phyloP scores from a whole-genome alignment of 2,888 invertebrate species.

The Carpatolechia fugitivella region DNA sequence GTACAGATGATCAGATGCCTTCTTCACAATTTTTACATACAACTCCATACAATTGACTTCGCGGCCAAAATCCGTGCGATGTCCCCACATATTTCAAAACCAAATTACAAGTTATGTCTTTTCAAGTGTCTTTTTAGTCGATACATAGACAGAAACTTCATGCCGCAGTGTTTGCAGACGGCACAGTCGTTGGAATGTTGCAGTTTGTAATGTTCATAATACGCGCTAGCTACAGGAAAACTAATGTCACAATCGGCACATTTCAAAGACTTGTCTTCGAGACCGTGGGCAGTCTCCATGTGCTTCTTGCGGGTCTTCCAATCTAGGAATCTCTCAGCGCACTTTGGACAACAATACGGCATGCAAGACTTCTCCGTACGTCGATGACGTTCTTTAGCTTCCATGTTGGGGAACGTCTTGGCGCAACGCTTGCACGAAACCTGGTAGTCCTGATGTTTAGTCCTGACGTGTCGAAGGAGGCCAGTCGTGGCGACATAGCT shows the following conservation, averaged over 20 bases:
- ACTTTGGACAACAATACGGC: constrained; percentile 63
- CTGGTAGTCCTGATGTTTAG: constrained; percentile 62
- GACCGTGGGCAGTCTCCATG: constrained; percentile 60
- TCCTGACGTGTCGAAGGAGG: constrained; percentile 53
- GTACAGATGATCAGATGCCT: too few relatives aligned
- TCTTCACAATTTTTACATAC: too few relatives aligned
- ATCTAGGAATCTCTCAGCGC: constrained; percentile 58
- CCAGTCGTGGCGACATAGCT: constrained; percentile 65
- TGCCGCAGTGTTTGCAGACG: constrained; percentile 61
- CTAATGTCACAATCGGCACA: constrained; percentile 60
- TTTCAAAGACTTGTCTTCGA: constrained; percentile 44
- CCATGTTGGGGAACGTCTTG: constrained; percentile 62
- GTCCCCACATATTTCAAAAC: too few relatives aligned
- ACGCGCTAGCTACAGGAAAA: constrained; percentile 51
- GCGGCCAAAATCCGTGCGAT: too few relatives aligned
- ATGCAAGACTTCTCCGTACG: constrained; percentile 60
- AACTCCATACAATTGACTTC: too few relatives aligned
- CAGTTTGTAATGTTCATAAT: constrained; percentile 62
- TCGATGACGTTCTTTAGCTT: constrained; percentile 62
- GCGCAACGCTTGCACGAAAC: constrained; percentile 58
- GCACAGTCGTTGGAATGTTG: constrained; percentile 62
- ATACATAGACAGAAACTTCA: constrained; percentile 58
- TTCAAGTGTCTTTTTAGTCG: constrained; percentile 59
- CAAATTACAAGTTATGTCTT: constrained; percentile 43
- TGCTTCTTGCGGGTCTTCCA: constrained; percentile 57